Percentiles rank a stretch among this genome's conserved stretches.
These are phyloP conservation scores for Paramormyrops hopkinsi DNA, from an alignment of 2,797 vertebrate genomes.

Conservation along the genomic window DNA sequence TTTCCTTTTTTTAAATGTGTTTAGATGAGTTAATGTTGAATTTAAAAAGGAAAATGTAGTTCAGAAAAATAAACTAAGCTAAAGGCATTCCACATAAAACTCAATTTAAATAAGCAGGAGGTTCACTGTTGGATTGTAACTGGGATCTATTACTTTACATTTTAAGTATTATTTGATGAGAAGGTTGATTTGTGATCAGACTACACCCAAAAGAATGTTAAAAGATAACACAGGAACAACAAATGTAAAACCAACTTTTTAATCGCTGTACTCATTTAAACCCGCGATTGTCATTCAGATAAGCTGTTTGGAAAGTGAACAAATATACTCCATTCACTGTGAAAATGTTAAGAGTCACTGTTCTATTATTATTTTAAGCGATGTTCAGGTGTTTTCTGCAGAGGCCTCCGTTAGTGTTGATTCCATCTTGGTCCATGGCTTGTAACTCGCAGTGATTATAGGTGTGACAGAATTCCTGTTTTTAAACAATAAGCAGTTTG, in stretches of 20 bases:
- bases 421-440: background rate
- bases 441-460: background rate
- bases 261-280: background rate
- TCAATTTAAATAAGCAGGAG: background rate
- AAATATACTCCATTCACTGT: background rate
- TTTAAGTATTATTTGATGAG: background rate
- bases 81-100: background rate
- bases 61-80: background rate
- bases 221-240: background rate
- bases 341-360: background rate
- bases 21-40: background rate
- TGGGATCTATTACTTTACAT: background rate
- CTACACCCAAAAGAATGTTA: background rate
- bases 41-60: background rate
- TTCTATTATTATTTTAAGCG: background rate
- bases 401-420: background rate
- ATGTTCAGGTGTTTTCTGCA: background rate
- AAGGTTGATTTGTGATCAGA: background rate
- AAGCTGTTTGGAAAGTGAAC: background rate
- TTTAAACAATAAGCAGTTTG: background rate
- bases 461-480: background rate
- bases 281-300: background rate
- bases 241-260: background rate
- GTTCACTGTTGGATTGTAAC: background rate
- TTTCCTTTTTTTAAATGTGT: background rate